Evolutionary conservation across 2,888 invertebrate species (phyloP), one percentile per base, ranked within the genome.

Genomic region (Agrochola litura): DNA sequence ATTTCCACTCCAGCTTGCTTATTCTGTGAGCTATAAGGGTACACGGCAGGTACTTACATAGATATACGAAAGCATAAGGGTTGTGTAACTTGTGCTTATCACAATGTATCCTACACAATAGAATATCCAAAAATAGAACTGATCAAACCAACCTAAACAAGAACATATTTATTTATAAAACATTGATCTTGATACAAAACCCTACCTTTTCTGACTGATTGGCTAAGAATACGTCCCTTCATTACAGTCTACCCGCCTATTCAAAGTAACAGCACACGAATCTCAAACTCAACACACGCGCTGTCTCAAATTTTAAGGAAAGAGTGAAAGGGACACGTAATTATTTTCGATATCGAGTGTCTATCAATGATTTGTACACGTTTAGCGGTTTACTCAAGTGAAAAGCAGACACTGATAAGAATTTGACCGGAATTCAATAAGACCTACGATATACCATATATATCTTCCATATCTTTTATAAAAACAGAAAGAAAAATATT

Each of bases 131-230:
- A 86, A 67, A 86, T 70, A 84, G 68, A 41, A 75, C 61, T 66
- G 79, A 86, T 83, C 37, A 69, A 77, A 37, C 25, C n/a, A 74
- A 75, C 14, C 58, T n/a, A 46, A 52, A 70, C 75, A 79, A 70
- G 49, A 73, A 61, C 54, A 71, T 56, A 64, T 82, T 72, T 76
- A 72, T 75, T 76, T 67, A 83, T 81, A 70, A 71, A 77, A 78
- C 75, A 81, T 80, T 64, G 52, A 76, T 88, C 63, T 86, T 54
- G 72, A 81, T 79, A 86, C 71, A 72, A 84, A 76, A 74, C 76
- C 86, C 25, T 74, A 86, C 84, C 84, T 86, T 75, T 84, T 76
- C 71, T 69, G 68, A 25, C 9, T 80, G 86, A 86, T 72, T 84
- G 68, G 8, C n/a, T 75, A 46, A 77, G 84, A 84, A 86, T 72